Percentiles rank a stretch among this genome's conserved stretches.
Conservation (phyloP, 2,797 vertebrate genomes). For the Pseudomugil tenellus region DNA sequence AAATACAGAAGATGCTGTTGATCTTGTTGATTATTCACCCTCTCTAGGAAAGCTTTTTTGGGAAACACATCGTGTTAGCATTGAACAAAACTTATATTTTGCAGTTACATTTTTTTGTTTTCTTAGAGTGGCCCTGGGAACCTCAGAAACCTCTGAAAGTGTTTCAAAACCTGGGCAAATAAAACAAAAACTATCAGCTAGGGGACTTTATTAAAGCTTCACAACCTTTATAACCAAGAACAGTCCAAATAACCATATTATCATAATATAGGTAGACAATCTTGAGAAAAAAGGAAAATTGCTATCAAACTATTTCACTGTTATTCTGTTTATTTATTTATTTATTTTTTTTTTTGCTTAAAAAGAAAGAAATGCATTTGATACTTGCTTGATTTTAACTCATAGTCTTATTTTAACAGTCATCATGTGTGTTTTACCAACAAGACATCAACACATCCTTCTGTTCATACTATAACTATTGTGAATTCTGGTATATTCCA, state of each 20-base stretch:
- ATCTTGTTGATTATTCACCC: slow-evolving; percentile 18
- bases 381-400: too few relatives aligned
- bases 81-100: slow-evolving; percentile 2
- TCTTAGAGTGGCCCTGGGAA: background rate
- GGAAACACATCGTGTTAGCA: slow-evolving; percentile 2
- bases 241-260: background rate
- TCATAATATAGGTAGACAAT: background rate
- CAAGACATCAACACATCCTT: too few relatives aligned
- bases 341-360: background rate
- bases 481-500: background rate
- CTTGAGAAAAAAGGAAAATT: background rate
- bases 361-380: background rate
- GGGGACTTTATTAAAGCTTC: background rate
- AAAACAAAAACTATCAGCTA: background rate
- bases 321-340: too few relatives aligned
- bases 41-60: background rate
- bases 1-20: slow-evolving; percentile 16
- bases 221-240: background rate
- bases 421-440: too few relatives aligned
- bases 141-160: background rate
- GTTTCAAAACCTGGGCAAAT: background rate
- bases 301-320: background rate
- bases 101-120: background rate
- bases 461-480: background rate
- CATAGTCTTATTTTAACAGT: too few relatives aligned